Evolutionary conservation across 2,113 vertebrate species (phyloP).

Genomic region (Neolamprologus sp.): DNA sequence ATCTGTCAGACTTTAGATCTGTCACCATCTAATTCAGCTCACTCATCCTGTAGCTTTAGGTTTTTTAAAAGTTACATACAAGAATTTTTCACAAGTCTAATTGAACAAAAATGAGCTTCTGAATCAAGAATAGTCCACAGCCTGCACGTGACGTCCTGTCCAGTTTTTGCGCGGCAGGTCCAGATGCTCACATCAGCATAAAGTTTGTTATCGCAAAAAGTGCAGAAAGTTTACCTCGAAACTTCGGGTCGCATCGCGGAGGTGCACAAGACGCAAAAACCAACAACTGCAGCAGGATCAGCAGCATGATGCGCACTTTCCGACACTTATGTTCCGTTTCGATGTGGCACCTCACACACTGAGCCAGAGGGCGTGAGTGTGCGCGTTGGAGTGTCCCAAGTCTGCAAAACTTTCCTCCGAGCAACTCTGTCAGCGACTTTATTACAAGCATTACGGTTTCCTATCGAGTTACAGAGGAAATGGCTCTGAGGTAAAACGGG

Average conservation of each 20-base stretch:
- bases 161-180: neutral
- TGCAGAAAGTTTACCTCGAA: slow-evolving; percentile 70
- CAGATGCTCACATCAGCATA: neutral
- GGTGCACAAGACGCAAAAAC: slow-evolving; percentile 11
- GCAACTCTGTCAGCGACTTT: slow-evolving; percentile 8
- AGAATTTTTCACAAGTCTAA: neutral
- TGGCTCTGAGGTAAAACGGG: neutral
- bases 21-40: neutral
- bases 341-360: slow-evolving; percentile 72
- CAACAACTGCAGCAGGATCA: slow-evolving; percentile 39
- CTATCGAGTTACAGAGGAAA: slow-evolving; percentile 65
- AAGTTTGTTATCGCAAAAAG: neutral
- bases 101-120: neutral
- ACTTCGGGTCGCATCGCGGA: slow-evolving; percentile 60
- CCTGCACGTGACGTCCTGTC: neutral
- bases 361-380: slow-evolving; percentile 1
- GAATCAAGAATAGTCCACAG: neutral
- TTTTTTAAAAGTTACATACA: neutral
- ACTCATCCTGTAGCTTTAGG: neutral
- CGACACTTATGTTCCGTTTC: slow-evolving; percentile 23
- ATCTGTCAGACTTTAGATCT: neutral
- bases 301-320: slow-evolving; percentile 15
- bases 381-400: neutral
- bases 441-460: slow-evolving; percentile 59
- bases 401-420: slow-evolving; percentile 17